Evolutionary conservation across 2,113 vertebrate genomes (phyloP), one percentile per base, ranked within the genome.

Genomic region (Phylloscopus trochiloides): DNA sequence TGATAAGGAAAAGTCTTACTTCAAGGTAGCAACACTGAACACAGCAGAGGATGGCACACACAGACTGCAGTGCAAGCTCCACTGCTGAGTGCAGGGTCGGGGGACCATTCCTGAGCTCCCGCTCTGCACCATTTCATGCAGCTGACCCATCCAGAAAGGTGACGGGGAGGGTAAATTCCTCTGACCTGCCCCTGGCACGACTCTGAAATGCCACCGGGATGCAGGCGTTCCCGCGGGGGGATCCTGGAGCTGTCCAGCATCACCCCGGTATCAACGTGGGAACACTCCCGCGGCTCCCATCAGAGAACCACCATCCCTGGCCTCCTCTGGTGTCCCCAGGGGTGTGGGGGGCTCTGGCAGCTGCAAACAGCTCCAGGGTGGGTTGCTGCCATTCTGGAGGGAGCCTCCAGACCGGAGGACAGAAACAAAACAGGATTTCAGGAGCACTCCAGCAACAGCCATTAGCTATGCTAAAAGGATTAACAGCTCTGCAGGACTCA

Each of bases 401-500:
- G 42, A 94, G 48, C n/a, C 78, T 92, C 48, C 74, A 76, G 86
- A 78, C 47, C 40, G 45, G 78, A 40, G 43, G 62, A 7, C 18
- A 36, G n/a, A 67, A 89, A 87, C 22, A 70, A 89, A 89, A 24
- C 47, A 70, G 71, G 78, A 80, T 93, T 96, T 88, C 52, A 9
- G 24, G 74, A 87, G 84, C 72, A 14, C 83, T 88, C 88, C 16
- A 70, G 91, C 94, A 83, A 17, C 14, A 90, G 92, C 94, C 86
- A 88, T 96, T 94, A 95, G 94, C 92, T 59, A 55, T 95, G 92
- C 95, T 92, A 79, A 96, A 95, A 89, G 88, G 93, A 93, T 94
- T 92, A 95, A 50, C 94, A 86, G 90, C 94, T 96, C 96, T 83
- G 90, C 90, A 92, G 93, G 92, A 92, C 82, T 94, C 93, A 73